Base-by-base conservation (phyloP, 2,797 vertebrate species). In the Pelobates cultripes region DNA sequence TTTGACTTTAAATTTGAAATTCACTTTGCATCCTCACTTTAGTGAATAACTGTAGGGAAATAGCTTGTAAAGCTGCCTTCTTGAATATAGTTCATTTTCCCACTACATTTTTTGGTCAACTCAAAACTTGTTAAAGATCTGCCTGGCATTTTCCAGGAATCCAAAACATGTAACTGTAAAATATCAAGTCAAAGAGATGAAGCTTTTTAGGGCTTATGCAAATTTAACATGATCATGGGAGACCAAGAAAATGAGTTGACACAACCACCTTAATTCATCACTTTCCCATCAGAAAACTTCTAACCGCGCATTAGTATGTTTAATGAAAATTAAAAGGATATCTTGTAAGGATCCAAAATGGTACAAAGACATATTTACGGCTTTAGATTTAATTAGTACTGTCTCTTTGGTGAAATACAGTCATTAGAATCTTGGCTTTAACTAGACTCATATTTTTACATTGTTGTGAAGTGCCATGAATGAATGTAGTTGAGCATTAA, bases 271-370 rank as follows among this genome's bases (percentile, higher is more conserved):
- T 71, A 79, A 79, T 75, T 61, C n/a, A 79, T 67, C 43, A 15
- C 55, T 73, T 75, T 75, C 66, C 81, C 41, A 75, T 75, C 72
- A 83, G 61, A 60, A 28, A 70, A 15, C 55, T 69, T 44, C 72
- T 84, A 79, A 79, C 75, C 45, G 66, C 75, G 41, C 57, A 84
- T 75, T 75, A 70, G 66, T 40, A 71, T 84, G 60, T 55, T 43
- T 84, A 64, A 79, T 71, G 60, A 70, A 78, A 75, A 84, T 84
- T 79, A 84, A 79, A 79, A 84, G 71, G 45, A 13, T 73, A 84
- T 84, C 69, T 75, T 55, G 44, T 67, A 17, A 44, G 14, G n/a
- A 55, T 57, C n/a, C 66, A 61, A 70, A 78, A 79, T 63, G 68
- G 45, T 61, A 70, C 40, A 53, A 75, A 41, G 77, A 64, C 73